These are phyloP conservation scores for Pollenia angustigena DNA, from an alignment of 2,888 invertebrate genomes.

Conservation along the genomic window DNA sequence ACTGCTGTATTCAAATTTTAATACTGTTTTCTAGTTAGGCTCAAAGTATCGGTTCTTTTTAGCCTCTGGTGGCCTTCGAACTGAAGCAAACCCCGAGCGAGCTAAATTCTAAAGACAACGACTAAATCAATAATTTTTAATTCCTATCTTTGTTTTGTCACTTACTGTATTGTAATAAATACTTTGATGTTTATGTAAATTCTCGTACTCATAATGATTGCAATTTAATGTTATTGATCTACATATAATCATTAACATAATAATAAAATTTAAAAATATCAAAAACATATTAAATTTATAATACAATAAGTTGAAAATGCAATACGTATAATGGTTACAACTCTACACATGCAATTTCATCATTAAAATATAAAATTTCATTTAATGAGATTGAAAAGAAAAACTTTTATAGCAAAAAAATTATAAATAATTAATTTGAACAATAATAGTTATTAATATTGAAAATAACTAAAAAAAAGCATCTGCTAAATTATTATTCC, in stretches of 20 bases:
- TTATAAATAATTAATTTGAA: background rate
- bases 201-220: slow-evolving; percentile 1
- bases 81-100: too few relatives aligned
- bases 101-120: background rate
- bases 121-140: background rate
- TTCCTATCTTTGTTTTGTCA: background rate
- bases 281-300: too few relatives aligned
- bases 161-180: background rate
- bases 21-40: too few relatives aligned
- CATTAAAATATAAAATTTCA: slow-evolving; percentile 44
- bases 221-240: slow-evolving; percentile 16
- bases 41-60: too few relatives aligned
- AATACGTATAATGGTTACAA: slow-evolving; percentile 27
- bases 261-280: background rate
- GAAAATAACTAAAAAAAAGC: background rate
- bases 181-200: background rate
- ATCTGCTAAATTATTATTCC: background rate
- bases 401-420: background rate
- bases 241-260: slow-evolving; percentile 25
- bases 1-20: too few relatives aligned
- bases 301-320: background rate
- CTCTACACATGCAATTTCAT: slow-evolving; percentile 20
- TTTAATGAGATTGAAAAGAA: slow-evolving; percentile 28
- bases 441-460: background rate
- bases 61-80: too few relatives aligned